These are phyloP conservation scores for Etheostoma cragini DNA, from an alignment of 2,113 vertebrate species.

Conservation along the genomic window DNA sequence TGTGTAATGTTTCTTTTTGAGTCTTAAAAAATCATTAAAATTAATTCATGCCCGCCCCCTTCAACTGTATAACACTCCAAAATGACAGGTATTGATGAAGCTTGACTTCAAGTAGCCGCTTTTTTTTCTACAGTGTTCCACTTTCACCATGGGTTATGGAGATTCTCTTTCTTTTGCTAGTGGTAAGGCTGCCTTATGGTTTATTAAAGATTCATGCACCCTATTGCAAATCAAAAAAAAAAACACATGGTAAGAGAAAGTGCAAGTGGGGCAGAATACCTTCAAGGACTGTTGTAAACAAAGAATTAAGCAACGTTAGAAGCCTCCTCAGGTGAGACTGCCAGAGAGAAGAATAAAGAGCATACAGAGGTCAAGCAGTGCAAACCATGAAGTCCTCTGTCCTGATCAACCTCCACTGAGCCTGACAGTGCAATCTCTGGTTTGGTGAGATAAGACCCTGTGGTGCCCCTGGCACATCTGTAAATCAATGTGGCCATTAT, in stretches of 20 bases:
- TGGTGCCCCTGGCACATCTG: neutral
- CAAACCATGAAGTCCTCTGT: neutral
- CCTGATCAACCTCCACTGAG: neutral
- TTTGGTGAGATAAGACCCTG: slow-evolving; percentile 4
- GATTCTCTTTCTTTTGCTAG: neutral
- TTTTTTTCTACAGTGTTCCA: neutral
- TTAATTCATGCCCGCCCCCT: too few relatives aligned
- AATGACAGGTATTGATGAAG: neutral
- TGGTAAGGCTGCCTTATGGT: slow-evolving; percentile 40
- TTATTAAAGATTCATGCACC: slow-evolving; percentile 48
- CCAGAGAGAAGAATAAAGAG: neutral
- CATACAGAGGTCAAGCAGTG: neutral
- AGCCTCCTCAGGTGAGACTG: neutral
- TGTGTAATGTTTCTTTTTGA: neutral
- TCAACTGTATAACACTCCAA: too few relatives aligned
- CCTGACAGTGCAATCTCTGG: neutral
- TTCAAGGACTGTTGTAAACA: neutral
- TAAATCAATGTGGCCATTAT: slow-evolving; percentile 1
- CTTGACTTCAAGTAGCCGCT: neutral
- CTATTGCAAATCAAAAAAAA: slow-evolving; percentile 9
- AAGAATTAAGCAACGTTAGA: neutral
- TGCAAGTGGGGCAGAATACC: slow-evolving; percentile 13
- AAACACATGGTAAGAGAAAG: slow-evolving; percentile 6
- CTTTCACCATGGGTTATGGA: neutral
- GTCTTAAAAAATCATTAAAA: neutral